Base-by-base conservation (phyloP, 2,888 invertebrate genomes). In the Drosophila demipolita region DNA sequence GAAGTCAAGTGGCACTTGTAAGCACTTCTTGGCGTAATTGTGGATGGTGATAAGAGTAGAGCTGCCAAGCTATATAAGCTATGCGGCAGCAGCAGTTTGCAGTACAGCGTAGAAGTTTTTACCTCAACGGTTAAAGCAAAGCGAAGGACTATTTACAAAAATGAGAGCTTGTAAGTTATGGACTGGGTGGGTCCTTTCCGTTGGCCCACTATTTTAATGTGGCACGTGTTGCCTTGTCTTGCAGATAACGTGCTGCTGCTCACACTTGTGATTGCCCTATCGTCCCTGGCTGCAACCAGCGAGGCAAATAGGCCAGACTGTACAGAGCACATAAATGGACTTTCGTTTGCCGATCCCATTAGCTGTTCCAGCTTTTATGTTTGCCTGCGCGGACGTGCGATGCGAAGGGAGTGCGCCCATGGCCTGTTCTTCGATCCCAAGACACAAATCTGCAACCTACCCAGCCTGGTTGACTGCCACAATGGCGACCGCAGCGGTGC, bases 341-440 rank as follows among this genome's bases (percentile, higher is more conserved):
- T 79, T 29, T 71, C 73, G 0, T 73, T 82, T 58, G 63, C 73
- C 38, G 81, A 81, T 62, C 73, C 83, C 26, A 55, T 68, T 2
- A 82, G 81, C 73, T 81, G 81, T 36, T 76, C 82, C 50, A 73
- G 76, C 67, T 81, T 76, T 54, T 81, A 76, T 59, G 66, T 81
- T 9, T 81, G 81, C 50, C 36, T 82, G 5, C 76, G 83, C 11
- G 81, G 81, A 35, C 76, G 72, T 12, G 79, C 83, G 1, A 11
- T 76, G 8, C 66, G 72, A 32, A 69, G 66, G 29, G 73, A 73
- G 20, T 81, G 81, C 54, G 36, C 35, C 1, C 82, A 76, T 49
- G 79, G 76, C 7, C 69, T 81, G 1, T 73, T 12, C 29, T 79
- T 79, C 8, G 79, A 79, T 38, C 69, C 81, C 23, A 66, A 54